Evolutionary conservation across 2,888 invertebrate genomes (phyloP), one percentile per base, ranked within the genome.

Genomic region (Heliconius erato): DNA sequence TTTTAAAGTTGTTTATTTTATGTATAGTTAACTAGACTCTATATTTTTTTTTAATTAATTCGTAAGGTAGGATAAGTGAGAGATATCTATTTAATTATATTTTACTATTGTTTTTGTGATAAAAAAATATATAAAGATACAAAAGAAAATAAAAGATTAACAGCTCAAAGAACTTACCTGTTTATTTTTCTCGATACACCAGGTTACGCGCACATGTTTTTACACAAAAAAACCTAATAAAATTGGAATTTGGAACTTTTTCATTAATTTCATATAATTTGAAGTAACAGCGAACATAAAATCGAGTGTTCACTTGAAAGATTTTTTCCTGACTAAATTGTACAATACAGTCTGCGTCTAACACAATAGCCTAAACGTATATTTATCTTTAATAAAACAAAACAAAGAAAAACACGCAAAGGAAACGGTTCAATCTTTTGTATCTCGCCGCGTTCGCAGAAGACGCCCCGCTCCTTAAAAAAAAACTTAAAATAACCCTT

Each of bases 351-450:
- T 85, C 90, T 88, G 86, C 86, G 89, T 91, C 92, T 91, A 91
- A 94, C 92, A 95, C 95, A 96, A 95, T 95, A 92, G 94, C 91
- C 88, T 90, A 91, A 94, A 94, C 95, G 92, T 95, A 95, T 95
- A 95, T 94, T 95, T 96, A 95, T 92, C 89, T 93, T 90, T 89
- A 91, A 93, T 94, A 93, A 94, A 95, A 95, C 90, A 94, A 94
- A 94, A 93, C 93, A 94, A 94, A 93, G 93, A 93, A 40, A 92
- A 91, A 89, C 86, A 86, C 80, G 88, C 89, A 92, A 93, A 94
- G 92, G 94, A 94, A 94, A 92, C 91, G 90, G 89, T 90, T 89
- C 86, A 91, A 89, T 88, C 92, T 92, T 94, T 95, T 96, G 94
- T 94, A 87, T 88, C 87, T 86, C 86, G 90, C 92, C 93, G 94